A percentile compares a stretch with the other conserved stretches of the same genome.
Conservation (phyloP, 2,113 vertebrate genomes). For the Myotis lucifugus region DNA sequence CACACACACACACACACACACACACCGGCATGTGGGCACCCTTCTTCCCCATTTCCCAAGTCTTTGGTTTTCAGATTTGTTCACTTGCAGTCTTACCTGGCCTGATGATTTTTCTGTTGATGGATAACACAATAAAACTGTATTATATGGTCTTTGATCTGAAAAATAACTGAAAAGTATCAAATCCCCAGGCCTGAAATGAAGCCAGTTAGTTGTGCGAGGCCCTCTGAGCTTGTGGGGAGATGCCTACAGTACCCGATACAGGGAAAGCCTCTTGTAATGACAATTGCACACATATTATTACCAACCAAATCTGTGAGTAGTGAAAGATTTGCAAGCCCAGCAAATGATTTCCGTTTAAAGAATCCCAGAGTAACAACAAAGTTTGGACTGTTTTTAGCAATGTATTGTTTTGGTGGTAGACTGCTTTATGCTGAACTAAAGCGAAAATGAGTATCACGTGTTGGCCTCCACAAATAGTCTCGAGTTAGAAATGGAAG, state of each 20-base stretch:
- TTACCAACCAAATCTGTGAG: conserved; percentile 23
- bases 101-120: conserved; percentile 56
- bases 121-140: conserved; percentile 2
- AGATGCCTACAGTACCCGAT: conserved; percentile 5
- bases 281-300: conserved; percentile 18
- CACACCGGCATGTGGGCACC: not conserved
- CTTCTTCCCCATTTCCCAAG: not conserved
- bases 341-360: conserved; percentile 34
- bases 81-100: conserved; percentile 1
- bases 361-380: conserved; percentile 54
- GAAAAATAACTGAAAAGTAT: conserved; percentile 38
- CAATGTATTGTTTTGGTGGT: not conserved
- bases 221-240: conserved; percentile 38
- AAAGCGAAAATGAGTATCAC: conserved; percentile 6
- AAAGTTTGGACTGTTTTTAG: conserved; percentile 33
- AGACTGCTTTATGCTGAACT: conserved; percentile 20
- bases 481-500: conserved; percentile 47
- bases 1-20: too few relatives aligned
- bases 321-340: conserved; percentile 47
- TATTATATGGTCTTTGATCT: conserved; percentile 17
- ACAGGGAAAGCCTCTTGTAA: conserved; percentile 49
- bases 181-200: conserved; percentile 23
- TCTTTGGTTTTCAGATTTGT: conserved; percentile 44
- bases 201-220: conserved; percentile 57
- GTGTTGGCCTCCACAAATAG: not conserved